Conservation (phyloP, 1,140 invertebrate species). For the Drosophila bocki region DNA sequence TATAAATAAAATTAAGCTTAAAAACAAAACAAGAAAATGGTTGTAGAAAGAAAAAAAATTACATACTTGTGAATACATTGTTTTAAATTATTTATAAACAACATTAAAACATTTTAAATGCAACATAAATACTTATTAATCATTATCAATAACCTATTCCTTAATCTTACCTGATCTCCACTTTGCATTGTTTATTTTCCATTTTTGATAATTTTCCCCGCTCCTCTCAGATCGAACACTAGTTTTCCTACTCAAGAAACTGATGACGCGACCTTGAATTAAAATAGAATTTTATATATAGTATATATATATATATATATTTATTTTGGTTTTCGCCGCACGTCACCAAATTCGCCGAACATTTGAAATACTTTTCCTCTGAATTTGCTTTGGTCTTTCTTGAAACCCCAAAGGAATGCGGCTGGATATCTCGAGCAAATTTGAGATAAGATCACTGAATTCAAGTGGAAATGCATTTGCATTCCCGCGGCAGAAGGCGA, state of each 20-base stretch:
- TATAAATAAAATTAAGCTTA: too few species aligned
- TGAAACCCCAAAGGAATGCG: slow-evolving; percentile 13
- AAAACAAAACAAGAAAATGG: too few species aligned
- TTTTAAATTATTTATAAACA: background rate
- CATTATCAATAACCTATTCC: too few species aligned
- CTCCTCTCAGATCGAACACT: background rate
- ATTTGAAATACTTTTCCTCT: slow-evolving; percentile 39
- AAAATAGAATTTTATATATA: slow-evolving; percentile 71
- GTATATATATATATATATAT: slow-evolving; percentile 9
- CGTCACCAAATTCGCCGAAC: slow-evolving; percentile 48
- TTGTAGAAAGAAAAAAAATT: too few species aligned
- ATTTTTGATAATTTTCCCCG: slow-evolving; percentile 1
- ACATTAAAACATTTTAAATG: background rate
- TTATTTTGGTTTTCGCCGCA: slow-evolving; percentile 44
- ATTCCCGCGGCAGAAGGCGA: slow-evolving; percentile 2
- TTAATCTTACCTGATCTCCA: too few species aligned
- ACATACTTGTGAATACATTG: too few species aligned
- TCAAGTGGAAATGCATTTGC: slow-evolving; percentile 54
- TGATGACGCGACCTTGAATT: slow-evolving; percentile 78
- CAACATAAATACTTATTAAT: too few species aligned
- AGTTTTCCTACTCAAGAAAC: slow-evolving; percentile 27
- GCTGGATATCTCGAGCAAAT: slow-evolving; percentile 16
- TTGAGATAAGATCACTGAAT: slow-evolving; percentile 43
- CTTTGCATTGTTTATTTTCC: background rate
- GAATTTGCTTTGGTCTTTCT: slow-evolving; percentile 7